These are phyloP conservation scores for Leptobrachium leishanense DNA, from an alignment of 2,113 vertebrate genomes.

Conservation along the genomic window DNA sequence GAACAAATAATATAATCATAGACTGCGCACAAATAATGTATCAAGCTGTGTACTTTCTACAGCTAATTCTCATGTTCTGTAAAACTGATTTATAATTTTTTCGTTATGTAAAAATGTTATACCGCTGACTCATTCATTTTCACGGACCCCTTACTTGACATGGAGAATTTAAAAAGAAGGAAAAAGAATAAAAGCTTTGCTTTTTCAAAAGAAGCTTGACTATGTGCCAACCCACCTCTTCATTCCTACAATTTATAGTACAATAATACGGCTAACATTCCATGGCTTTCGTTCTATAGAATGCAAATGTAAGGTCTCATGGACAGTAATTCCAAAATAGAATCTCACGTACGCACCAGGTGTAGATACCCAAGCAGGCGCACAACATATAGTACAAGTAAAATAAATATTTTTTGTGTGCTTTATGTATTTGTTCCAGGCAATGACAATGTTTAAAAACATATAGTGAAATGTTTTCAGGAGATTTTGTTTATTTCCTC, in stretches of 20 bases:
- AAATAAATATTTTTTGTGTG: background rate
- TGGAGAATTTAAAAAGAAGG: background rate
- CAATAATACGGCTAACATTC: background rate
- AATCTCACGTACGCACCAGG: background rate
- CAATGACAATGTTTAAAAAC: background rate
- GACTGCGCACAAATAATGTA: too few relatives aligned
- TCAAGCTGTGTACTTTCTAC: too few relatives aligned
- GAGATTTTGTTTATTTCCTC: background rate
- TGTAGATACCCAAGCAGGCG: background rate
- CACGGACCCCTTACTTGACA: background rate
- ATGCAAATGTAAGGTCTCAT: constrained; percentile 10
- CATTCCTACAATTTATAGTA: background rate
- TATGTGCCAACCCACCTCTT: too few relatives aligned
- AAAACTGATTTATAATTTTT: too few relatives aligned
- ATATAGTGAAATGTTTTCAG: too few relatives aligned
- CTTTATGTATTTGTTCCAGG: background rate
- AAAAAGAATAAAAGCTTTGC: too few relatives aligned
- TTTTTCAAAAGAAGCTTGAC: too few relatives aligned
- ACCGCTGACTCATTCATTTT: too few relatives aligned
- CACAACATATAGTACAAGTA: background rate
- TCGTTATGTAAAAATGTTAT: too few relatives aligned
- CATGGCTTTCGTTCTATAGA: constrained; percentile 3
- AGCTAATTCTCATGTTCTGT: too few relatives aligned
- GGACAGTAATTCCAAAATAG: constrained; percentile 23
- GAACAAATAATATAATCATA: too few relatives aligned